phyloP scores from a whole-genome alignment of 2,888 invertebrate genomes.

The Drosophila paranaensis region DNA sequence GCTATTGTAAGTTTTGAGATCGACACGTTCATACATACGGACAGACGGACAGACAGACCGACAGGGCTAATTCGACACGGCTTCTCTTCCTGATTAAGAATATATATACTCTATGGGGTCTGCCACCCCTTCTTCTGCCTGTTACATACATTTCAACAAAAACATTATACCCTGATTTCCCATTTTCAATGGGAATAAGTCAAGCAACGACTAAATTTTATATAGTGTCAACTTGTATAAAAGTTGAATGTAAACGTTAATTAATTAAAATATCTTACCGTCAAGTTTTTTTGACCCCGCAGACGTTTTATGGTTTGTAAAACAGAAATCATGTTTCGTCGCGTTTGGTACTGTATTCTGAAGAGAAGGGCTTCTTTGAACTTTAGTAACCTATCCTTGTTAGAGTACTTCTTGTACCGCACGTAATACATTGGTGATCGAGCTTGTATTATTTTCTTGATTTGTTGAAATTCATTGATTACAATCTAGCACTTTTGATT shows the following conservation, averaged over 20 bases:
- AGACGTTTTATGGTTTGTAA: slow-evolving; percentile 68
- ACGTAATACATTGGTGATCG: slow-evolving; percentile 80
- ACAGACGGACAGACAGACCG: no score
- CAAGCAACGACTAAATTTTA: no score
- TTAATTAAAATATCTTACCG: slow-evolving; percentile 48
- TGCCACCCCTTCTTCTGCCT: no score
- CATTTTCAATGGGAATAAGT: no score
- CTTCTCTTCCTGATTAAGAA: no score
- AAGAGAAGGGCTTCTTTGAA: slow-evolving; percentile 70
- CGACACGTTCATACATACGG: no score
- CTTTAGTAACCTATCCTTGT: slow-evolving; percentile 56
- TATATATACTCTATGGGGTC: no score
- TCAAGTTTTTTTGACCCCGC: slow-evolving; percentile 58
- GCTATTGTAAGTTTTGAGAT: no score
- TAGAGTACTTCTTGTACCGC: slow-evolving; percentile 66
- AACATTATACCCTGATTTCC: no score
- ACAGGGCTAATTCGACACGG: no score
- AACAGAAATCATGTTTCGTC: slow-evolving; percentile 77
- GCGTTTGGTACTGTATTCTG: slow-evolving; percentile 80
- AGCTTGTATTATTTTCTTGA: slow-evolving; percentile 82
- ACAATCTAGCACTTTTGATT: not conserved
- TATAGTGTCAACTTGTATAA: no score
- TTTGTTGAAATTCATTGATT: not conserved
- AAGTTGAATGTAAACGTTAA: not conserved
- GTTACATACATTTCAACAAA: no score